Conservation (phyloP, 2,888 invertebrate genomes). For the Metallyticus violacea region DNA sequence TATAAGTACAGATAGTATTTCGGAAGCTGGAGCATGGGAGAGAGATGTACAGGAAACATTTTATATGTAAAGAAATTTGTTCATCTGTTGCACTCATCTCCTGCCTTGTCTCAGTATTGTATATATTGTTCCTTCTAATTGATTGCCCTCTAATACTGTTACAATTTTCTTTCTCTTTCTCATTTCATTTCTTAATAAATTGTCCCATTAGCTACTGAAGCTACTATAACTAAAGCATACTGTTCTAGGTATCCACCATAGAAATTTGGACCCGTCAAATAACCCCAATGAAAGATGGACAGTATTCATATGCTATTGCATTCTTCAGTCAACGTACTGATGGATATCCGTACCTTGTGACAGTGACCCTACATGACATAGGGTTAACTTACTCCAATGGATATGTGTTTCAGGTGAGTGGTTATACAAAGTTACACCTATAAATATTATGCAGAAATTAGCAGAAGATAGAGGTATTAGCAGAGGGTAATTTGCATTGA, state of each 20-base stretch:
- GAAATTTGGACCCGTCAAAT: constrained; percentile 60
- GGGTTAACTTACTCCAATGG: constrained; percentile 43
- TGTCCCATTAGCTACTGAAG: neutral
- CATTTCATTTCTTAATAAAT: neutral
- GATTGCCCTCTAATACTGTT: too few species aligned
- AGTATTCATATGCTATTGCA: constrained; percentile 56
- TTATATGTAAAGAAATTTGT: too few species aligned
- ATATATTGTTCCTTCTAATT: too few species aligned
- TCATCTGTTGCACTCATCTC: too few species aligned
- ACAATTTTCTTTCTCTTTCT: neutral
- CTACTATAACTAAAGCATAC: neutral
- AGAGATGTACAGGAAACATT: too few species aligned
- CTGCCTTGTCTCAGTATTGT: too few species aligned
- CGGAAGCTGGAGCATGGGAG: too few species aligned
- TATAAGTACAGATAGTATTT: too few species aligned
- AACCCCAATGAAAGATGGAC: constrained; percentile 48
- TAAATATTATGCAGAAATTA: too few species aligned
- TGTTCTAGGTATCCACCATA: constrained; percentile 39
- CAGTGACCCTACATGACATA: constrained; percentile 43
- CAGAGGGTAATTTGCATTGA: too few species aligned
- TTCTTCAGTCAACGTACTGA: constrained; percentile 53
- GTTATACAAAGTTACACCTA: too few species aligned
- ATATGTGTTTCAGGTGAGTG: constrained; percentile 45
- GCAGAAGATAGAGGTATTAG: too few species aligned
- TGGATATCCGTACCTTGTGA: constrained; percentile 48